Percentiles rank a stretch among this genome's conserved stretches.
Conservation (phyloP, 2,888 invertebrate species). For the Sericinus montela region DNA sequence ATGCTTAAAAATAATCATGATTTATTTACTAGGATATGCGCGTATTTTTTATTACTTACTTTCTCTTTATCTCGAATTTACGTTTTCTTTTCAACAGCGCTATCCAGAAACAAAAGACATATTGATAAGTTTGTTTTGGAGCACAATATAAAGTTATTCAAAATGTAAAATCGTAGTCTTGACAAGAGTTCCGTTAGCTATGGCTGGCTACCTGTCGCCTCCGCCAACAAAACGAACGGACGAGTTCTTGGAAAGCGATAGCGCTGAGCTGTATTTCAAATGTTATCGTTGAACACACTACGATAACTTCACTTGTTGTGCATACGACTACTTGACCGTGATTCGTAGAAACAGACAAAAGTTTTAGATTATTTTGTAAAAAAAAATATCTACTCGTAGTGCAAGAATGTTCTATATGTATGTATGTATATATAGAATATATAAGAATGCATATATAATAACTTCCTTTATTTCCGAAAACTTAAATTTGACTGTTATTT, state of each 20-base stretch:
- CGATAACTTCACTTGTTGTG: constrained; percentile 67
- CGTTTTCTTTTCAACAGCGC: constrained; percentile 4
- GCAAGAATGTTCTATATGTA: too few species aligned
- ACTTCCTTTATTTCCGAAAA: too few species aligned
- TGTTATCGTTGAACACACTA: constrained; percentile 70
- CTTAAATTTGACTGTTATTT: too few species aligned
- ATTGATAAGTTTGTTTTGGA: constrained; percentile 59
- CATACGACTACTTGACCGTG: constrained; percentile 51
- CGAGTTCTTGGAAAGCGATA: constrained; percentile 71
- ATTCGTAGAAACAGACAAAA: constrained; percentile 51
- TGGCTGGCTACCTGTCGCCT: constrained; percentile 64
- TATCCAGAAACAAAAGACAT: constrained; percentile 27
- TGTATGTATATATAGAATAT: too few species aligned
- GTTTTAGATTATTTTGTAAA: background rate
- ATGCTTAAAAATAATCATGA: too few species aligned
- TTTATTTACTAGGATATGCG: too few species aligned
- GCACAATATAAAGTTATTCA: constrained; percentile 48
- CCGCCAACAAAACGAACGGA: constrained; percentile 38
- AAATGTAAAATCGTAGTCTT: constrained; percentile 64
- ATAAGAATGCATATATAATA: too few species aligned
- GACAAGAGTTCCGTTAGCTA: constrained; percentile 63
- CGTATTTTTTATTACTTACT: background rate
- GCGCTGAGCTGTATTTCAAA: constrained; percentile 63
- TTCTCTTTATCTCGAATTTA: constrained; percentile 12
- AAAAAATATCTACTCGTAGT: background rate